A percentile compares a stretch with the other conserved stretches of the same genome.
These are phyloP conservation scores for Beroe forskalii DNA, from an alignment of 37 sponge, comb jelly and placozoan genomes.

Conservation along the genomic window DNA sequence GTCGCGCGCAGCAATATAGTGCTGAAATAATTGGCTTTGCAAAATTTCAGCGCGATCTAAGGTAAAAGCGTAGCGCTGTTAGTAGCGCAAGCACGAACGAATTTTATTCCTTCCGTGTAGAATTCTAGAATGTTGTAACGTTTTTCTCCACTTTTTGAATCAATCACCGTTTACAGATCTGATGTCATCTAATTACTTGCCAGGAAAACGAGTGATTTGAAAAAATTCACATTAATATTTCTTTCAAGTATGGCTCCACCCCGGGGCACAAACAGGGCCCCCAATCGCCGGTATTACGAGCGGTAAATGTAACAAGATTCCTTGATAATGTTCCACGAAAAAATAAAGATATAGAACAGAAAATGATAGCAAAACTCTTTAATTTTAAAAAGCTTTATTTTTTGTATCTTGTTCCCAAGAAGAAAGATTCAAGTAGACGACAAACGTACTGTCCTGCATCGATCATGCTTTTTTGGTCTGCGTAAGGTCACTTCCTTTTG, in stretches of 20 bases:
- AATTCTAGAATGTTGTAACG: too few relatives aligned
- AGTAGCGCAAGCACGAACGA: background rate
- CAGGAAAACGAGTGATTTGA: too few relatives aligned
- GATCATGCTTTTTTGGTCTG: too few relatives aligned
- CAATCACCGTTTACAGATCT: too few relatives aligned
- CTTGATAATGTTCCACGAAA: background rate
- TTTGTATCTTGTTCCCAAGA: conserved; percentile 43
- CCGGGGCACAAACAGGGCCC: background rate
- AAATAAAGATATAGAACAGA: background rate
- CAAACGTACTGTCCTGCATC: too few relatives aligned
- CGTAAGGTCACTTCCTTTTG: too few relatives aligned
- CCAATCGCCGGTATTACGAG: conserved; percentile 52
- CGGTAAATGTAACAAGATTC: background rate
- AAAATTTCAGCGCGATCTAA: background rate
- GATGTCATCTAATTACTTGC: too few relatives aligned
- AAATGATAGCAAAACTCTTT: background rate
- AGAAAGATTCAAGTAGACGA: background rate
- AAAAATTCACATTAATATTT: background rate
- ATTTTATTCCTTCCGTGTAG: background rate
- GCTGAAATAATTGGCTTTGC: conserved; percentile 31
- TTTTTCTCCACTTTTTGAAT: too few relatives aligned
- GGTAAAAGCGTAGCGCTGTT: background rate
- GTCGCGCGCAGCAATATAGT: conserved; percentile 8
- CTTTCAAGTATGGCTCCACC: conserved; percentile 8
- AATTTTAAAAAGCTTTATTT: conserved; percentile 15